phyloP scores from a whole-genome alignment of 1,140 invertebrate species.

The Zeugodacus cucurbitae region DNA sequence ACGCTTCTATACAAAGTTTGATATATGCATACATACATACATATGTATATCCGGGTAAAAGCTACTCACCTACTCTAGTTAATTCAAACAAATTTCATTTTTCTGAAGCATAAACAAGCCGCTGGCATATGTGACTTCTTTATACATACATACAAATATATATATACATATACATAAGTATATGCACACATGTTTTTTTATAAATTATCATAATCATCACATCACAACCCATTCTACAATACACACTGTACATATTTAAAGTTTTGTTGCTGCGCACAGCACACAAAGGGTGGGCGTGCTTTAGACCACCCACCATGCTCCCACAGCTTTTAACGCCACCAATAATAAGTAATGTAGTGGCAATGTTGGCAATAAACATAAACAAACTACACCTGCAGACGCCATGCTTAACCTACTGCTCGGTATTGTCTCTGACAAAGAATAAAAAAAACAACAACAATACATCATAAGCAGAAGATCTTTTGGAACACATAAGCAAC shows the following conservation, averaged over 20 bases:
- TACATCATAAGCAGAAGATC: not conserved
- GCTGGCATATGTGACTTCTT: not conserved
- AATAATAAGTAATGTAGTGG: slow-evolving; percentile 17
- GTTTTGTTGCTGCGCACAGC: not conserved
- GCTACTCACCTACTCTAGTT: not conserved
- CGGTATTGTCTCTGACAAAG: not conserved
- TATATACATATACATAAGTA: not conserved
- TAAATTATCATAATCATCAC: too few relatives aligned
- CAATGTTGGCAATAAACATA: slow-evolving; percentile 25
- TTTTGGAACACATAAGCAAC: not conserved
- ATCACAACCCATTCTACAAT: too few relatives aligned
- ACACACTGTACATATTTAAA: not conserved
- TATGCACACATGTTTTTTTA: too few relatives aligned
- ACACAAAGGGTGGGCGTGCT: not conserved
- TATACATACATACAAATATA: not conserved
- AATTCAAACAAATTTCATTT: not conserved
- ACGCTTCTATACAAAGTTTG: not conserved
- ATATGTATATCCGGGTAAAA: not conserved
- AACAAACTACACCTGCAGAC: slow-evolving; percentile 20
- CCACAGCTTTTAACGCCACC: slow-evolving; percentile 19
- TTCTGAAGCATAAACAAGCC: not conserved
- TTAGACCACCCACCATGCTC: not conserved
- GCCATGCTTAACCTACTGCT: not conserved
- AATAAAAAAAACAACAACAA: not conserved
- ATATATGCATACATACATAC: not conserved